A percentile compares a stretch with the other conserved stretches of the same genome.
phyloP scores from a whole-genome alignment of 2,113 vertebrate species.

The Pelodiscus sinensis region DNA sequence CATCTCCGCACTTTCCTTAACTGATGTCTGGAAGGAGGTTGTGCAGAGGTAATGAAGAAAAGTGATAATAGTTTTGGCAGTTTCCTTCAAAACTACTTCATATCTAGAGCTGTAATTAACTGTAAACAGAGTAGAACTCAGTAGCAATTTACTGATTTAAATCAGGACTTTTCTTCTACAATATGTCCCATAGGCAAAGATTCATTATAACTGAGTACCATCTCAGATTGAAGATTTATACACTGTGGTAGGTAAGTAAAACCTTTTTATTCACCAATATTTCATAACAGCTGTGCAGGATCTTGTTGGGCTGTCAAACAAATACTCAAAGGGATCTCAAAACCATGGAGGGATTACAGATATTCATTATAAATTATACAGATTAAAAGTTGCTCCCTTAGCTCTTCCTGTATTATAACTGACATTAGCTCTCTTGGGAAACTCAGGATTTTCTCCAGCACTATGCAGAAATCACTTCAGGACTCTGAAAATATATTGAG shows the following conservation, averaged over 20 bases:
- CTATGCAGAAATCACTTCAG: not conserved
- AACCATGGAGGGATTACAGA: not conserved
- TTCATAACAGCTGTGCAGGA: not conserved
- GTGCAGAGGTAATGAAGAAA: not conserved
- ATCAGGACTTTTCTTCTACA: not conserved
- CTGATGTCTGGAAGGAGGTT: not conserved
- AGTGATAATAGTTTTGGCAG: not conserved
- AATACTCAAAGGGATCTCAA: not conserved
- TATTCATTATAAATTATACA: not conserved
- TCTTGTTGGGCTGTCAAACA: not conserved
- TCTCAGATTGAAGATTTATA: not conserved
- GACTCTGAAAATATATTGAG: constrained; percentile 13
- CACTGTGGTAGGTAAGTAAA: not conserved
- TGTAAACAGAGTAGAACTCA: not conserved
- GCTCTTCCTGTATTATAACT: not conserved
- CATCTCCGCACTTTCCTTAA: not conserved
- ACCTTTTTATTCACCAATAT: not conserved
- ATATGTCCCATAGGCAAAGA: not conserved
- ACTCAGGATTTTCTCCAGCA: not conserved
- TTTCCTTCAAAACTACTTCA: not conserved
- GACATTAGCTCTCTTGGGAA: not conserved
- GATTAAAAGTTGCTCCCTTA: not conserved
- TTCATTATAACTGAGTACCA: not conserved
- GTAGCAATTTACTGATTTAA: not conserved
- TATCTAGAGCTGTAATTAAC: not conserved